Conservation (phyloP, 2,888 invertebrate species). For the Athalia cordata region DNA sequence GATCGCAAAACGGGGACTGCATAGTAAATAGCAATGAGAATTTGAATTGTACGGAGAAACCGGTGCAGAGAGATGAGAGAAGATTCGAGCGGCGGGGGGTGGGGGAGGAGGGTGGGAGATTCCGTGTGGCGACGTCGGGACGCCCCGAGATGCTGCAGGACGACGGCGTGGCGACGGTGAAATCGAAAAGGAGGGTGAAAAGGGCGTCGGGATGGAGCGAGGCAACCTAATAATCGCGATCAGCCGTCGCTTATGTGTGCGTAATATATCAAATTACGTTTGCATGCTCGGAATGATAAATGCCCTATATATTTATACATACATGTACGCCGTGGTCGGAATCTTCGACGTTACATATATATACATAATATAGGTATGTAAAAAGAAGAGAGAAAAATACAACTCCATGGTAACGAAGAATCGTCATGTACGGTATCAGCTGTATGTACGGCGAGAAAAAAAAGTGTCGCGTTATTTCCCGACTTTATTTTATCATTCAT, state of each 20-base stretch:
- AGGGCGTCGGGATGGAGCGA: constrained; percentile 56
- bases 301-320: constrained; percentile 71
- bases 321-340: constrained; percentile 55
- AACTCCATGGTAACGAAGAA: neutral
- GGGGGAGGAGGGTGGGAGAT: neutral
- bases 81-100: no score
- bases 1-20: constrained; percentile 58
- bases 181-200: neutral
- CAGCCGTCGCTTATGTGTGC: constrained; percentile 71
- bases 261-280: constrained; percentile 71
- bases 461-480: neutral
- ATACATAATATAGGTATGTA: no score
- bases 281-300: constrained; percentile 67
- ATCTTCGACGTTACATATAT: constrained; percentile 6
- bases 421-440: neutral
- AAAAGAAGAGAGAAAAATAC: no score
- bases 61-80: no score
- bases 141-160: constrained; percentile 40
- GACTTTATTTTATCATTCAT: no score
- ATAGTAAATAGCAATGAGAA: constrained; percentile 64
- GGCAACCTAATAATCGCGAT: constrained; percentile 72
- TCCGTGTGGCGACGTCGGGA: constrained; percentile 24
- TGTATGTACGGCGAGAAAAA: neutral
- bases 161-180: constrained; percentile 40
- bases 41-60: constrained; percentile 19